Conservation (phyloP, 2,113 vertebrate species). For the Pampusana beccarii region DNA sequence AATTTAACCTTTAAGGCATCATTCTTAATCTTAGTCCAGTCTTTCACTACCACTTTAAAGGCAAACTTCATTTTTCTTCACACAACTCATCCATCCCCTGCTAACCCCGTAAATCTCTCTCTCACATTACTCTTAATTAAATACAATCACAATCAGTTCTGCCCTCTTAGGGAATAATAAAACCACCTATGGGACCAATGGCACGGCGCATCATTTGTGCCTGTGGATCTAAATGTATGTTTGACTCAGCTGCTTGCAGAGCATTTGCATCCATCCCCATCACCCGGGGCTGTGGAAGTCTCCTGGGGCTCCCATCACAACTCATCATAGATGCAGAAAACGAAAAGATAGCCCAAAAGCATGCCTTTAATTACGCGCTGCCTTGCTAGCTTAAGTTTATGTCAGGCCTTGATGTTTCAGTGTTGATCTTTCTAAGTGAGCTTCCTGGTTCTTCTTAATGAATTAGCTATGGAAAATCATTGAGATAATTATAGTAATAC, state of each 20-base stretch:
- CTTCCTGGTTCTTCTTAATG: slow-evolving; percentile 71
- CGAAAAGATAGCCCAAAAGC: slow-evolving; percentile 59
- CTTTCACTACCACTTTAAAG: background rate
- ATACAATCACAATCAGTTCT: background rate
- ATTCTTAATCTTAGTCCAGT: background rate
- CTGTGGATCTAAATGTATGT: background rate
- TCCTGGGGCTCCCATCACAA: slow-evolving; percentile 44
- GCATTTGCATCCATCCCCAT: slow-evolving; percentile 10
- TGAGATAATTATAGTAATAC: slow-evolving; percentile 72
- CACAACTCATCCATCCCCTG: background rate
- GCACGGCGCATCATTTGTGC: background rate
- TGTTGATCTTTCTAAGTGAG: slow-evolving; percentile 71
- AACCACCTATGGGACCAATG: background rate
- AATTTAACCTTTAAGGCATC: background rate
- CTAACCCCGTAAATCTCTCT: background rate
- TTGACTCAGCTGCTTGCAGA: background rate
- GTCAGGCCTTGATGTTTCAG: slow-evolving; percentile 68
- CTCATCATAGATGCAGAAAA: slow-evolving; percentile 42
- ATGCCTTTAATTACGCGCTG: slow-evolving; percentile 67
- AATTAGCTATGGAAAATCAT: slow-evolving; percentile 73
- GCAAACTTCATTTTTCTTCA: background rate
- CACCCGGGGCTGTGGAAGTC: background rate
- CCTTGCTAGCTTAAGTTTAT: slow-evolving; percentile 58
- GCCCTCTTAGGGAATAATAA: background rate
- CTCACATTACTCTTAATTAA: background rate